phyloP scores from a whole-genome alignment of 2,113 vertebrate genomes.

The Aix galericulata region DNA sequence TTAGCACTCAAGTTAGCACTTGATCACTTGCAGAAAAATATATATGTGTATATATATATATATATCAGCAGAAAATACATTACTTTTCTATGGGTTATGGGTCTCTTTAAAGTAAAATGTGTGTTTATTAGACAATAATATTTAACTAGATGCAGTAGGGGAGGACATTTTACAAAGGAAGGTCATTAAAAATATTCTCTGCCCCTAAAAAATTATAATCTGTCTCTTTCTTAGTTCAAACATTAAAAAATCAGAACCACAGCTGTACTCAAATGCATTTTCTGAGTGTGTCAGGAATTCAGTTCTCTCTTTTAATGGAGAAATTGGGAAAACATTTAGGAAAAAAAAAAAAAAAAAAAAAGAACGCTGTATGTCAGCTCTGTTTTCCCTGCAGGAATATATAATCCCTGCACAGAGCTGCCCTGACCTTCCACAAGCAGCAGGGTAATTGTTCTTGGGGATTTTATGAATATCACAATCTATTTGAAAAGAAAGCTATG shows the following conservation, averaged over 20 bases:
- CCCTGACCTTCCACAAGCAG: constrained; percentile 59
- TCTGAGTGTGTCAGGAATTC: background rate
- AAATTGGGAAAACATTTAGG: background rate
- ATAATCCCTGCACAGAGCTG: constrained; percentile 14
- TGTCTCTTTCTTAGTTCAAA: background rate
- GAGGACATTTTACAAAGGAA: background rate
- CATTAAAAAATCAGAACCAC: background rate
- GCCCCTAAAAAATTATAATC: background rate
- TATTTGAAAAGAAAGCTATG: background rate
- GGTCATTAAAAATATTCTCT: background rate
- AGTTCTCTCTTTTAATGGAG: background rate
- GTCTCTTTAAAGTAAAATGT: background rate
- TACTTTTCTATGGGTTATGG: background rate
- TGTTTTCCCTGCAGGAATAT: constrained; percentile 18
- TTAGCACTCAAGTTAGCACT: background rate
- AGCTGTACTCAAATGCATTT: background rate
- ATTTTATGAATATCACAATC: constrained; percentile 48
- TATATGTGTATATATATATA: no score
- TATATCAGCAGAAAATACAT: background rate
- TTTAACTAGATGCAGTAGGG: background rate
- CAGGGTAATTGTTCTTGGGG: background rate
- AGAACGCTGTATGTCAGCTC: background rate
- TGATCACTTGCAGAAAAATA: background rate
- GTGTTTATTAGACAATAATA: background rate
- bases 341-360: background rate